These are phyloP conservation scores for Passer montanus DNA, from an alignment of 2,113 vertebrate genomes.

Conservation along the genomic window DNA sequence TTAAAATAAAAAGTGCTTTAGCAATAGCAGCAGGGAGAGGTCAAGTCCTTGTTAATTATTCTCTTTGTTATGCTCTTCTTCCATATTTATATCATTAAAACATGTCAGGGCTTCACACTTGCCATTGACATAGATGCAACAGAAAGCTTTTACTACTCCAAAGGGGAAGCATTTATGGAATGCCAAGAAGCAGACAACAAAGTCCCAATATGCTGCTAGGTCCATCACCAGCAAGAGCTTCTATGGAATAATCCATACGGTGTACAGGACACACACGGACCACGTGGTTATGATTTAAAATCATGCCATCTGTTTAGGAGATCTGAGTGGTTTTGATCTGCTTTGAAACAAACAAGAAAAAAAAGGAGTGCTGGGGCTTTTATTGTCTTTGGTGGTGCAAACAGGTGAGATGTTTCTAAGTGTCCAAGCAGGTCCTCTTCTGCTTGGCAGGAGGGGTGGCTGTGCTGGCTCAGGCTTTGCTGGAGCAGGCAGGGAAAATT, in stretches of 20 bases:
- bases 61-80: not conserved
- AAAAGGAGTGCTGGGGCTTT: not conserved
- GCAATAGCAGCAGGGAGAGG: not conserved
- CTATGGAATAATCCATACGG: not conserved
- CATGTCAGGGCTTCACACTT: not conserved
- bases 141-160: not conserved
- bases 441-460: not conserved
- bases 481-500: not conserved
- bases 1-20: not conserved
- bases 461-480: not conserved
- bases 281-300: not conserved
- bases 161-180: not conserved
- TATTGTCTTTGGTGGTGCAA: not conserved
- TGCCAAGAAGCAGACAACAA: not conserved
- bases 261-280: accelerated
- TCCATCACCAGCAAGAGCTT: not conserved
- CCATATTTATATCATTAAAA: not conserved
- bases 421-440: not conserved
- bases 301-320: not conserved
- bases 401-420: not conserved
- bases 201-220: not conserved
- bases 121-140: not conserved
- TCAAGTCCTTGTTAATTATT: not conserved
- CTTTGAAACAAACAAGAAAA: not conserved
- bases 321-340: not conserved